Conservation (phyloP, 1,140 invertebrate species). For the Capitella teleta region DNA sequence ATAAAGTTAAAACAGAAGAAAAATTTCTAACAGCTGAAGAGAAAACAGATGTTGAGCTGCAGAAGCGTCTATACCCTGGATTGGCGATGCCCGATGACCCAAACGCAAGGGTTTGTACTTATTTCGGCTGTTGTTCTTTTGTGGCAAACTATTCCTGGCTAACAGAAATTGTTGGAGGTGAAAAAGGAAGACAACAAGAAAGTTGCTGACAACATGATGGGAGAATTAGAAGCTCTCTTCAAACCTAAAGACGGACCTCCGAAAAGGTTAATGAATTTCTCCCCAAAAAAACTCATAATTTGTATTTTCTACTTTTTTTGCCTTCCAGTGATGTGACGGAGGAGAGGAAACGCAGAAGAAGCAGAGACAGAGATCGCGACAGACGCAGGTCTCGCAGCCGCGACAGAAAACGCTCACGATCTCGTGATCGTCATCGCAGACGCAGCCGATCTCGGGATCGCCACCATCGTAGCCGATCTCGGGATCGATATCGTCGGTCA, state of each 20-base stretch:
- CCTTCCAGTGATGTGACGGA: background rate
- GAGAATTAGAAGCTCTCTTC: slow-evolving; percentile 75
- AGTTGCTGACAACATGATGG: slow-evolving; percentile 71
- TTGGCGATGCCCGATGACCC: slow-evolving; percentile 79
- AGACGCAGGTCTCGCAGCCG: slow-evolving; percentile 33
- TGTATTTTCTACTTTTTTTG: background rate
- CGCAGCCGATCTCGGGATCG: background rate
- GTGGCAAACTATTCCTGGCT: slow-evolving; percentile 1
- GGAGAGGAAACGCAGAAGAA: slow-evolving; percentile 21
- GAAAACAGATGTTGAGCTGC: slow-evolving; percentile 19
- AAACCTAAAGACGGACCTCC: slow-evolving; percentile 16
- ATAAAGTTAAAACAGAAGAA: slow-evolving; percentile 37
- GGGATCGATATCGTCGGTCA: background rate
- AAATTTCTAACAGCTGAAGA: slow-evolving; percentile 14
- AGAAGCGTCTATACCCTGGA: slow-evolving; percentile 74
- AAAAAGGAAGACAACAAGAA: slow-evolving; percentile 44
- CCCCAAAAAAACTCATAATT: background rate
- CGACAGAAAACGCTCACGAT: slow-evolving; percentile 29
- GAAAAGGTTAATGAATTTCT: slow-evolving; percentile 13
- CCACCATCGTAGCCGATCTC: background rate
- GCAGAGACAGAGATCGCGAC: slow-evolving; percentile 31
- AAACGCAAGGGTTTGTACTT: slow-evolving; percentile 28
- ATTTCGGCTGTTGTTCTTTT: slow-evolving; percentile 1
- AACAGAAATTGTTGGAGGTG: slow-evolving; percentile 15
- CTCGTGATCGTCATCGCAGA: background rate